A percentile compares a stretch with the other conserved stretches of the same genome.
Conservation (phyloP, 2,113 vertebrate species). For the Melozone crissalis region DNA sequence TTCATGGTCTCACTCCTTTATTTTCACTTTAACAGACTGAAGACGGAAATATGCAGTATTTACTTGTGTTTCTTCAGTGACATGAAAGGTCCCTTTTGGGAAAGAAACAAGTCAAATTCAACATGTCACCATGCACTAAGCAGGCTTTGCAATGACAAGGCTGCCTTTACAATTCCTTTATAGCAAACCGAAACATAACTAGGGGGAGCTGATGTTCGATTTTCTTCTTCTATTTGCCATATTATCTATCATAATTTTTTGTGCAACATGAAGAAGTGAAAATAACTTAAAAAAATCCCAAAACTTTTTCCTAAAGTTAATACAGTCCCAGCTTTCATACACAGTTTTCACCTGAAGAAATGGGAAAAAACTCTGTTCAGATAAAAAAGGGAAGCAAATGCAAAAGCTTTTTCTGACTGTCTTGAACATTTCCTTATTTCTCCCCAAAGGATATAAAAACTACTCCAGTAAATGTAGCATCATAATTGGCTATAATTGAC, state of each 20-base stretch:
- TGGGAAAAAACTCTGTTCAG: not conserved
- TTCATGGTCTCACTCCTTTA: not conserved
- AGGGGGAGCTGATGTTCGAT: not conserved
- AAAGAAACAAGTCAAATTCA: not conserved
- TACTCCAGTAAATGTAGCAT: constrained; percentile 70
- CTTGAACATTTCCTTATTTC: constrained; percentile 68
- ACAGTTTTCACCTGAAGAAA: constrained; percentile 33
- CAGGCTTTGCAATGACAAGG: not conserved
- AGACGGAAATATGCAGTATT: not conserved
- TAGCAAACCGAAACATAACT: not conserved
- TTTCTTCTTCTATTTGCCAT: not conserved
- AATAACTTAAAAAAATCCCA: not conserved
- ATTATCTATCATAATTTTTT: not conserved
- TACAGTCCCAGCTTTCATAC: not conserved
- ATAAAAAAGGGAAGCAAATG: constrained; percentile 38
- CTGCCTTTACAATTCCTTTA: not conserved
- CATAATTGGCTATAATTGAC: constrained; percentile 78
- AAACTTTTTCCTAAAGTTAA: constrained; percentile 40
- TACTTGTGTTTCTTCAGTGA: not conserved
- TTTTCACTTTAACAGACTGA: not conserved
- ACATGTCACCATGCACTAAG: not conserved
- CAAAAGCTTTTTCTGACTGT: constrained; percentile 70
- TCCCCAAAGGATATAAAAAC: constrained; percentile 74
- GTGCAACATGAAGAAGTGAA: not conserved
- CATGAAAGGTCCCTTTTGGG: not conserved